phyloP scores from a whole-genome alignment of 23 tunicate genomes.

The Phallusia fumigata region DNA sequence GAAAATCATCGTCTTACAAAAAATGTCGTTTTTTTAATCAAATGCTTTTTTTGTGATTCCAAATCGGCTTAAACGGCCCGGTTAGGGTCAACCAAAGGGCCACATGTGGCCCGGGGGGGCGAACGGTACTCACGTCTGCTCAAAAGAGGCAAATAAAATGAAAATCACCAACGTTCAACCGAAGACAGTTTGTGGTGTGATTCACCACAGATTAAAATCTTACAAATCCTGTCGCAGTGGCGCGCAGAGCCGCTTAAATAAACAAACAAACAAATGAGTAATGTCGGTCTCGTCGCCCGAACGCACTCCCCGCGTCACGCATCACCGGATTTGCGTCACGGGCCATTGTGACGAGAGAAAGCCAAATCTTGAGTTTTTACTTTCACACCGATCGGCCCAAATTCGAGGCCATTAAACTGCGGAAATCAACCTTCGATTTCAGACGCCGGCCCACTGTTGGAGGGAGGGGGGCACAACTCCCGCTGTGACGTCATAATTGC shows the following conservation, averaged over 20 bases:
- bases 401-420: neutral
- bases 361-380: neutral
- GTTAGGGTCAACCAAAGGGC: too few species aligned
- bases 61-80: too few species aligned
- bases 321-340: slow-evolving; percentile 1
- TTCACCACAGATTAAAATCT: too few species aligned
- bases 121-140: too few species aligned
- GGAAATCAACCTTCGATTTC: neutral
- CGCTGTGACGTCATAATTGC: neutral
- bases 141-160: too few species aligned
- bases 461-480: neutral
- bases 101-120: too few species aligned
- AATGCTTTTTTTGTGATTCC: too few species aligned
- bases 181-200: too few species aligned
- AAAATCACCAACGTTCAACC: too few species aligned
- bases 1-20: too few species aligned
- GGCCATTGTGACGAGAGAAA: neutral
- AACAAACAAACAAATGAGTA: slow-evolving; percentile 6
- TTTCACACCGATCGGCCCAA: neutral
- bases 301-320: neutral
- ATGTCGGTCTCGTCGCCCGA: neutral
- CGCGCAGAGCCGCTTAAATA: neutral
- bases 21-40: too few species aligned
- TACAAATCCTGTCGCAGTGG: too few species aligned
- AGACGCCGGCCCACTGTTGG: neutral